Percentiles rank a stretch among this genome's conserved stretches.
phyloP scores from a whole-genome alignment of 2,888 invertebrate species.

The Creontiades dilutus region DNA sequence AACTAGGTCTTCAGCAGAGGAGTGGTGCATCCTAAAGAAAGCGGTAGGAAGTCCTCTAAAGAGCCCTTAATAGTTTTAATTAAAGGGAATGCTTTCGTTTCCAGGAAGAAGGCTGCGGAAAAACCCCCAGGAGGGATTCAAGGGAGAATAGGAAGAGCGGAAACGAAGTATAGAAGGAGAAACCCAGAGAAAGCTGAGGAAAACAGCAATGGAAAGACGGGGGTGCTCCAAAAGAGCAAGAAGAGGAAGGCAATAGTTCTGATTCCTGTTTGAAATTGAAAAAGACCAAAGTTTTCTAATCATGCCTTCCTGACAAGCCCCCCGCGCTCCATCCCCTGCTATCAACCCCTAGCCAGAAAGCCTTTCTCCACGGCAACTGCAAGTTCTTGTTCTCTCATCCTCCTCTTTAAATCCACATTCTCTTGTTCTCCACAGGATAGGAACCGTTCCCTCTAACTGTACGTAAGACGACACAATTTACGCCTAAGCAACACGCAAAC shows the following conservation, averaged over 20 bases:
- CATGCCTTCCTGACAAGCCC: constrained; percentile 68
- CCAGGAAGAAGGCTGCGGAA: constrained; percentile 2
- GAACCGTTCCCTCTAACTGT: constrained; percentile 2
- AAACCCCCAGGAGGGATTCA: constrained; percentile 17
- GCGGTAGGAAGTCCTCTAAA: constrained; percentile 15
- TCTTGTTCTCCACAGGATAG: constrained; percentile 36
- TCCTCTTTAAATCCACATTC: constrained; percentile 45
- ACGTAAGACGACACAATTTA: constrained; percentile 56
- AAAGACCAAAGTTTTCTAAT: constrained; percentile 72
- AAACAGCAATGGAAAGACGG: constrained; percentile 1
- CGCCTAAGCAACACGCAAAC: constrained; percentile 58
- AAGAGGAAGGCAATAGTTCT: constrained; percentile 63
- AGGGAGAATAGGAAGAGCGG: neutral
- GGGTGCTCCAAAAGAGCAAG: constrained; percentile 4
- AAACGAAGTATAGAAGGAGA: constrained; percentile 32
- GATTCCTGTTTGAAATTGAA: constrained; percentile 72
- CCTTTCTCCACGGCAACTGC: constrained; percentile 34
- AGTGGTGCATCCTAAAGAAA: constrained; percentile 1
- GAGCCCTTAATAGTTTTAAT: constrained; percentile 65
- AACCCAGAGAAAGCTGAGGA: constrained; percentile 1
- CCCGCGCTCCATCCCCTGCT: constrained; percentile 4
- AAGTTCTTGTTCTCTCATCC: constrained; percentile 49
- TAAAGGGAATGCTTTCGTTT: constrained; percentile 47
- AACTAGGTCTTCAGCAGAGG: neutral
- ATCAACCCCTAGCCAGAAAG: neutral